Percentiles rank a stretch among this genome's conserved stretches.
Conservation (phyloP, 2,888 invertebrate species). For the Zeuzera pyrina region DNA sequence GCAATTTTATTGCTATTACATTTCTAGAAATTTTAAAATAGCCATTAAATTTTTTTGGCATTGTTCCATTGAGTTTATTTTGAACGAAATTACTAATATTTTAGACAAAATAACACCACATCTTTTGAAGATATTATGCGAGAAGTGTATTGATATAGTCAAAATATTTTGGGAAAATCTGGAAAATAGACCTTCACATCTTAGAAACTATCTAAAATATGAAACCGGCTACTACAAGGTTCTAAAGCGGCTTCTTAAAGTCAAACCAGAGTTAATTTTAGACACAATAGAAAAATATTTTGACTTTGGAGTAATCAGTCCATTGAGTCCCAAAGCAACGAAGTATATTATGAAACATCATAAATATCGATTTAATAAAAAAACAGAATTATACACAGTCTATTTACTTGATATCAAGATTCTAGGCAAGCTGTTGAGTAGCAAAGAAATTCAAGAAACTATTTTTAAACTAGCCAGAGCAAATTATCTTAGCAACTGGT, state of each 20-base stretch:
- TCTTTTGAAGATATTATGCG: background rate
- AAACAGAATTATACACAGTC: slow-evolving; percentile 34
- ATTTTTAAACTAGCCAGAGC: slow-evolving; percentile 31
- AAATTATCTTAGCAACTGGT: slow-evolving; percentile 28
- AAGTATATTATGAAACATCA: slow-evolving; percentile 29
- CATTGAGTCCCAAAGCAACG: slow-evolving; percentile 16
- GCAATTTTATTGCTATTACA: slow-evolving; percentile 41
- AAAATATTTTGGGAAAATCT: background rate
- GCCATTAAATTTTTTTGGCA: slow-evolving; percentile 32
- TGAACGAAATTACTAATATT: background rate
- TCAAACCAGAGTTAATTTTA: background rate
- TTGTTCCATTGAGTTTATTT: background rate
- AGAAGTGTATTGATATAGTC: background rate
- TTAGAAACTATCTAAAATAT: background rate
- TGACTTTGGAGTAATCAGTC: background rate
- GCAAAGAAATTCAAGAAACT: slow-evolving; percentile 32
- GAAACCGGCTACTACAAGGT: background rate
- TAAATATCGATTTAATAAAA: slow-evolving; percentile 29
- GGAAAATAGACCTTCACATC: background rate
- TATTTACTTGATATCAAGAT: slow-evolving; percentile 31
- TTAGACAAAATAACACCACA: background rate
- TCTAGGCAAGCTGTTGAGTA: slow-evolving; percentile 26
- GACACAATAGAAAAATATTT: slow-evolving; percentile 1
- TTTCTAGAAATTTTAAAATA: slow-evolving; percentile 20
- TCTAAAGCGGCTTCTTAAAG: background rate